Evolutionary conservation across 2,797 vertebrate species (phyloP).

Genomic region (Silurus aristotelis): DNA sequence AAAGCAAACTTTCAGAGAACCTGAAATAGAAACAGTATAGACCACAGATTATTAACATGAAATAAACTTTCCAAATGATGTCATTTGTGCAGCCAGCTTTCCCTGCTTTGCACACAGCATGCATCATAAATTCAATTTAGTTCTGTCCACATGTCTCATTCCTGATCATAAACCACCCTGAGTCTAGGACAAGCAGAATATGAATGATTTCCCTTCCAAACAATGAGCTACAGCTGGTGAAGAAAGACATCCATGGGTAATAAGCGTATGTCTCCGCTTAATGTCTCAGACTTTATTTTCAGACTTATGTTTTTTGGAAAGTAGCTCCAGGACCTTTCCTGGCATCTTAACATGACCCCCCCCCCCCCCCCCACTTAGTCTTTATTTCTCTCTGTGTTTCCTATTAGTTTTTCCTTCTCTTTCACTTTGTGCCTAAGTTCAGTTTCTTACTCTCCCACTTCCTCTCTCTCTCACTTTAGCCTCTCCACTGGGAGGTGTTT

Average conservation of each 20-base stretch:
- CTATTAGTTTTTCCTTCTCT: not conserved
- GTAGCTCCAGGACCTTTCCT: not conserved
- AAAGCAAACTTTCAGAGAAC: slow-evolving; percentile 4
- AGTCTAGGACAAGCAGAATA: not conserved
- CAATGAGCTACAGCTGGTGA: not conserved
- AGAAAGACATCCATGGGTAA: not conserved
- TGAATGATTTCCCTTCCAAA: slow-evolving; percentile 15
- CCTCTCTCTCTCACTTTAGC: slow-evolving; percentile 1
- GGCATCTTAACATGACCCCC: not conserved
- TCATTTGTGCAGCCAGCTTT: slow-evolving; percentile 12
- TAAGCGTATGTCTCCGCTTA: not conserved
- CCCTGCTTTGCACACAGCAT: slow-evolving; percentile 6
- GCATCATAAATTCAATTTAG: slow-evolving; percentile 37
- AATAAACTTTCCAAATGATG: slow-evolving; percentile 30
- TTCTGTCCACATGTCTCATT: slow-evolving; percentile 25
- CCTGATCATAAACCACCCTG: slow-evolving; percentile 31
- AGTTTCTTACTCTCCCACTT: not conserved
- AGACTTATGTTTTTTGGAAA: not conserved
- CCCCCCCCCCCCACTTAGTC: not conserved
- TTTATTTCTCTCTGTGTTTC: not conserved
- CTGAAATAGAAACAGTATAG: slow-evolving; percentile 23
- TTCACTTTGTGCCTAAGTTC: slow-evolving; percentile 15
- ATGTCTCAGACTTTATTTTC: not conserved
- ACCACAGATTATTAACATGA: slow-evolving; percentile 17
- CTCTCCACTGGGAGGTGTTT: slow-evolving; percentile 40